Conservation (phyloP, 2,888 invertebrate genomes). For the Trichacis sp. region DNA sequence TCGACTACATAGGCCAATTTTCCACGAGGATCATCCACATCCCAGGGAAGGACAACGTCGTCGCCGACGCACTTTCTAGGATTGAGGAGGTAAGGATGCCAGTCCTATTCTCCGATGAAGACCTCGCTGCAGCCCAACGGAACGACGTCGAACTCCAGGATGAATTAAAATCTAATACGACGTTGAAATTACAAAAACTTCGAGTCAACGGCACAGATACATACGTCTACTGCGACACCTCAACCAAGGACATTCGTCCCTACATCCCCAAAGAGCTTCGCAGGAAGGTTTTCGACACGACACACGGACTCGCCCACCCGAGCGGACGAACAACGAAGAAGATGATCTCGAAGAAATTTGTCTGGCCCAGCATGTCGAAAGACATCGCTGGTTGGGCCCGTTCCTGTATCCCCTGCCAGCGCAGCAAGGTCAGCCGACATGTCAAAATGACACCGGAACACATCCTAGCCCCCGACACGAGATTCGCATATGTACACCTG, state of each 20-base stretch:
- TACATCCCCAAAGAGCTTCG: slow-evolving; percentile 38
- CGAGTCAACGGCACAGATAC: slow-evolving; percentile 9
- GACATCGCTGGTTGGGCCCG: slow-evolving; percentile 52
- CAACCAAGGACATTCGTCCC: slow-evolving; percentile 35
- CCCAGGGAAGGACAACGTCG: slow-evolving; percentile 12
- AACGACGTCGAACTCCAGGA: slow-evolving; percentile 9
- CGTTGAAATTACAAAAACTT: slow-evolving; percentile 9
- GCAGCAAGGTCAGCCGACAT: slow-evolving; percentile 52
- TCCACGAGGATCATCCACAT: slow-evolving; percentile 29
- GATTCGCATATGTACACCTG: slow-evolving; percentile 65
- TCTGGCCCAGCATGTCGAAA: slow-evolving; percentile 50
- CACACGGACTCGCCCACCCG: slow-evolving; percentile 41
- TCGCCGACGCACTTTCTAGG: slow-evolving; percentile 17
- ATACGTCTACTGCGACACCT: slow-evolving; percentile 34
- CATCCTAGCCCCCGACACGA: slow-evolving; percentile 43
- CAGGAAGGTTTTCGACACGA: slow-evolving; percentile 31
- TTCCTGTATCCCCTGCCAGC: slow-evolving; percentile 56
- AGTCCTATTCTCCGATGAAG: neutral
- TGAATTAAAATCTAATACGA: slow-evolving; percentile 1
- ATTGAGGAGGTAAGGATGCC: slow-evolving; percentile 4
- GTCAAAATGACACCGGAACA: slow-evolving; percentile 37
- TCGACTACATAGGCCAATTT: slow-evolving; percentile 32
- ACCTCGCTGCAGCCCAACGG: slow-evolving; percentile 6
- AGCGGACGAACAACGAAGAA: slow-evolving; percentile 40
- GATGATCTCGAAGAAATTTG: slow-evolving; percentile 45